Percentiles rank a stretch among this genome's conserved stretches.
phyloP scores from a whole-genome alignment of 2,888 invertebrate genomes.

The Agrenia bidenticulata region DNA sequence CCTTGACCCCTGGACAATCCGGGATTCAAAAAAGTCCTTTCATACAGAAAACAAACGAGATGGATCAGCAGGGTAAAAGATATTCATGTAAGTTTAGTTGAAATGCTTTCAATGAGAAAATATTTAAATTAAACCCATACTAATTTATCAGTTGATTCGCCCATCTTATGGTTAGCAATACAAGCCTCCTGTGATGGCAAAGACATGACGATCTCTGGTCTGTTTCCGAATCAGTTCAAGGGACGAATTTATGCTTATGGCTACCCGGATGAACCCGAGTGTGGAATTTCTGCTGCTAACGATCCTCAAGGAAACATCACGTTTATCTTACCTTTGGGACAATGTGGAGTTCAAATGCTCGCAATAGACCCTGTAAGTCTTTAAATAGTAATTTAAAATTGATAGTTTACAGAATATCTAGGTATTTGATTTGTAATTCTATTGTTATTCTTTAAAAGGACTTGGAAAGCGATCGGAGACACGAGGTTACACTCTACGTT shows the following conservation, averaged over 20 bases:
- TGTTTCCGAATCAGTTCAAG: slow-evolving; percentile 43
- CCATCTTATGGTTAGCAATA: too few relatives aligned
- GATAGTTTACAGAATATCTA: slow-evolving; percentile 17
- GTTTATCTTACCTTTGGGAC: slow-evolving; percentile 47
- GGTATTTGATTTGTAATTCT: slow-evolving; percentile 1
- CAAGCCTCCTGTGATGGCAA: slow-evolving; percentile 46
- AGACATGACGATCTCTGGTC: slow-evolving; percentile 42
- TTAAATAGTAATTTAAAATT: slow-evolving; percentile 13
- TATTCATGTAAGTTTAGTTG: too few relatives aligned
- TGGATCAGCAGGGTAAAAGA: neutral
- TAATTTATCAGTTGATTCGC: too few relatives aligned
- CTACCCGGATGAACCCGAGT: slow-evolving; percentile 51
- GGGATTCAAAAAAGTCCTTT: neutral
- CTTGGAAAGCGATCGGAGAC: slow-evolving; percentile 44
- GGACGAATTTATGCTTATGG: slow-evolving; percentile 50
- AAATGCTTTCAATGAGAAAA: too few relatives aligned
- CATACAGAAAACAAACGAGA: neutral
- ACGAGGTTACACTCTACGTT: slow-evolving; percentile 50
- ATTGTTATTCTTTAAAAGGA: slow-evolving; percentile 33
- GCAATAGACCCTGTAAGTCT: slow-evolving; percentile 40
- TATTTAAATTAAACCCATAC: too few relatives aligned
- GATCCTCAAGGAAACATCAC: slow-evolving; percentile 43
- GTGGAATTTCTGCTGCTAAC: slow-evolving; percentile 40
- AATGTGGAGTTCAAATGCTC: slow-evolving; percentile 51
- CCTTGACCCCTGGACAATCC: neutral